Evolutionary conservation across 2,888 invertebrate genomes (phyloP).

Genomic region (Phortica okadai): DNA sequence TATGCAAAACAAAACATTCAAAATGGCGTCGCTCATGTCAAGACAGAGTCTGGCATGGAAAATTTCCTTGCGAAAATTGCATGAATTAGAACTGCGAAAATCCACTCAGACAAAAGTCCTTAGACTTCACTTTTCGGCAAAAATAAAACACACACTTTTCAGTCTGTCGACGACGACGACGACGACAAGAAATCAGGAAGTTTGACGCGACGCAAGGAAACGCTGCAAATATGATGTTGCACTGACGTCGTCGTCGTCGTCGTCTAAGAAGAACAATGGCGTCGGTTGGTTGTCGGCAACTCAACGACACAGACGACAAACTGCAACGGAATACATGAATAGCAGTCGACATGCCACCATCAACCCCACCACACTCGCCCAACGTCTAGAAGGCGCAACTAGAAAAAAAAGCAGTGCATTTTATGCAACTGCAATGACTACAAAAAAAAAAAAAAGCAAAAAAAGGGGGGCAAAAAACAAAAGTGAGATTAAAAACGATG

Average conservation of each 20-base stretch:
- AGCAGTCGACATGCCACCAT: neutral
- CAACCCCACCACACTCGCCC: no score
- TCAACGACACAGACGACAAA: neutral
- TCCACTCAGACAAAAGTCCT: slow-evolving; percentile 75
- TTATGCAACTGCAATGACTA: slow-evolving; percentile 45
- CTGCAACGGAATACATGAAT: neutral
- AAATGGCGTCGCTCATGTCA: neutral
- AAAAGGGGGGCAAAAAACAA: slow-evolving; percentile 33
- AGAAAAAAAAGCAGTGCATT: slow-evolving; percentile 50
- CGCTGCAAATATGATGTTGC: neutral
- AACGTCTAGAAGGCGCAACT: no score
- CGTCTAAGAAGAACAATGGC: slow-evolving; percentile 60
- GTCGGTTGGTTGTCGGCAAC: slow-evolving; percentile 33
- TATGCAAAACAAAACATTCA: neutral
- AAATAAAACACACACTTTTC: slow-evolving; percentile 55
- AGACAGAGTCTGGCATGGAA: neutral
- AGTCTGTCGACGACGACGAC: slow-evolving; percentile 8
- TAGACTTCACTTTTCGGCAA: slow-evolving; percentile 72
- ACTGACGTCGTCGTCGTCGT: slow-evolving; percentile 24
- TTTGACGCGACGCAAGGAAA: slow-evolving; percentile 55
- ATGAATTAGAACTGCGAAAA: slow-evolving; percentile 49
- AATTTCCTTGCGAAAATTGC: slow-evolving; percentile 27
- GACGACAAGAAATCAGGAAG: slow-evolving; percentile 63
- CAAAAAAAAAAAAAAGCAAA: slow-evolving; percentile 54
- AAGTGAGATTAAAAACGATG: no score